Evolutionary conservation across 2,888 invertebrate genomes (phyloP), one percentile per base, ranked within the genome.

Genomic region (Aspidapion aeneum): DNA sequence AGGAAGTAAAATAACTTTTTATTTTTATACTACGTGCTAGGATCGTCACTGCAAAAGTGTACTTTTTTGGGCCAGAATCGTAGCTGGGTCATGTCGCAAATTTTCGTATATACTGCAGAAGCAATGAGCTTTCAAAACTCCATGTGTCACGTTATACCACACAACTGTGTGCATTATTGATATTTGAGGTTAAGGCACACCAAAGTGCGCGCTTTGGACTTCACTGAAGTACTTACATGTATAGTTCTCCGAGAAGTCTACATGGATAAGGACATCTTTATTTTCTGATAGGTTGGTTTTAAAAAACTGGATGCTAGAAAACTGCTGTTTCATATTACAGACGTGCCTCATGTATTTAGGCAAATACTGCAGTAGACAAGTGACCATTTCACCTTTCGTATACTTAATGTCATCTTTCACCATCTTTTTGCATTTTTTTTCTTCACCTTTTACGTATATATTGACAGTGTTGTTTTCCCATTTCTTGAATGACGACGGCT

Each of bases 171-270:
- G n/a, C n/a, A n/a, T n/a, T n/a, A n/a, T n/a, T n/a, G n/a, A n/a
- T n/a, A n/a, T n/a, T n/a, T n/a, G n/a, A n/a, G n/a, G n/a, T n/a
- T n/a, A n/a, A 12, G 66, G 63, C 3, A 55, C 66, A 3, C 63
- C 66, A 58, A 66, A 66, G 20, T 61, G 66, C 0, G 51, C 63
- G 1, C 52, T 55, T 56, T 66, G 63, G 5, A 58, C 35, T 57
- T 65, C 65, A 35, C 21, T 1, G 1, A 48, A 17, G 48, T 65
- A 65, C 49, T 63, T 65, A 48, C 63, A 60, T 12, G 19, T 2
- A 56, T 60, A 63, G 18, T 65, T 65, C 51, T 65, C 63, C 7
- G 62, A 63, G 20, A 63, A 65, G 18, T 63, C 63, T 17, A 63
- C 55, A 49, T 65, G 60, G n/a, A n/a, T n/a, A n/a, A n/a, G n/a